Evolutionary conservation across 2,113 vertebrate genomes (phyloP).

Genomic region (Okapia johnstoni): DNA sequence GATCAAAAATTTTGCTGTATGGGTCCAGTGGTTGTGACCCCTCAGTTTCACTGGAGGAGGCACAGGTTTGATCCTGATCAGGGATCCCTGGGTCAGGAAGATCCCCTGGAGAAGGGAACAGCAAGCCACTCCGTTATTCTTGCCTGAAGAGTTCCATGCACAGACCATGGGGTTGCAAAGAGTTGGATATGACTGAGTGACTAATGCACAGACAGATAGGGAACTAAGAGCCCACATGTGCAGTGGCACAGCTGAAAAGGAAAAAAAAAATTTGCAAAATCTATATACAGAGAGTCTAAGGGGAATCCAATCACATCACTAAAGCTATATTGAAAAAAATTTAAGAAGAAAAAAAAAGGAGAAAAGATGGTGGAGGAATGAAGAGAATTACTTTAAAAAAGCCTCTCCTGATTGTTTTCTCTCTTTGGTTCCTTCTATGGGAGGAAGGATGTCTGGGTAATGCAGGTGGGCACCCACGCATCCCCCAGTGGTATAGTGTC

Average conservation of each 20-base stretch:
- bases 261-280: neutral
- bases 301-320: neutral
- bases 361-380: neutral
- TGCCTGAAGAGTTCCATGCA: neutral
- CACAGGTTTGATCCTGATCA: neutral
- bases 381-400: neutral
- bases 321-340: neutral
- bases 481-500: constrained; percentile 71
- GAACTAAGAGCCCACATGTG: neutral
- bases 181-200: neutral
- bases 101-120: neutral
- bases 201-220: neutral
- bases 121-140: neutral
- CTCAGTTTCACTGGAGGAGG: neutral
- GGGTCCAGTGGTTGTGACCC: neutral
- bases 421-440: constrained; percentile 22
- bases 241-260: neutral
- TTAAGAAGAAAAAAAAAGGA: neutral
- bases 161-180: neutral
- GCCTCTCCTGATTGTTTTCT: neutral
- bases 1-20: neutral
- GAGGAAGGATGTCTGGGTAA: constrained; percentile 69
- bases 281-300: neutral
- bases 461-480: constrained; percentile 60
- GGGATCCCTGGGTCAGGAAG: neutral